phyloP scores from a whole-genome alignment of 23 tunicate species.

The Diplosoma virens region DNA sequence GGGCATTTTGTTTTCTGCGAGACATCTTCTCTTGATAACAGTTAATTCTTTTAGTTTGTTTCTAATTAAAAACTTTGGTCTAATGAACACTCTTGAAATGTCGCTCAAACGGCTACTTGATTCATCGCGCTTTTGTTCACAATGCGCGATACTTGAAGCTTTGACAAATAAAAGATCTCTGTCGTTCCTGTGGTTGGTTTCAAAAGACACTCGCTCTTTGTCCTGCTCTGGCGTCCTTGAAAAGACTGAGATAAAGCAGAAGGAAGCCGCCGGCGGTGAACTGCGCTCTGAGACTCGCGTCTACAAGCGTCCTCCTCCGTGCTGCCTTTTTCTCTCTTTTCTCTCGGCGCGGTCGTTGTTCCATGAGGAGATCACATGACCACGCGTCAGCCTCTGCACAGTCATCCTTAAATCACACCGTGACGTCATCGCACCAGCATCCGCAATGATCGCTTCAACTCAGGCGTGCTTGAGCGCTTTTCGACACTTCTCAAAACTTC shows the following conservation, averaged over 20 bases:
- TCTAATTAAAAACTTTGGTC: too few species aligned
- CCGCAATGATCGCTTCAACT: too few species aligned
- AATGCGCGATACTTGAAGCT: not conserved
- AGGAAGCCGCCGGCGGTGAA: slow-evolving; percentile 42
- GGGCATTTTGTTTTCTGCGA: slow-evolving; percentile 73
- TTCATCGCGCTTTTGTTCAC: not conserved
- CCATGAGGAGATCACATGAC: slow-evolving; percentile 79
- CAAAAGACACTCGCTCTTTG: slow-evolving; percentile 40
- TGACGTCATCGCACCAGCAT: slow-evolving; percentile 39
- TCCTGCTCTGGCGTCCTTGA: slow-evolving; percentile 56
- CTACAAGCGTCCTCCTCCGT: slow-evolving; percentile 68
- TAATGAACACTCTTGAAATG: too few species aligned
- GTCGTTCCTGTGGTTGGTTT: slow-evolving; percentile 28
- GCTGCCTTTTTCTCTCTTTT: slow-evolving; percentile 46
- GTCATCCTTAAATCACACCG: slow-evolving; percentile 63
- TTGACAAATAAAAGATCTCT: not conserved
- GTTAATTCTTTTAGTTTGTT: too few species aligned
- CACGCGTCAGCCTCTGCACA: slow-evolving; percentile 53
- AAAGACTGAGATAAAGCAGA: slow-evolving; percentile 1
- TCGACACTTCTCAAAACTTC: too few species aligned
- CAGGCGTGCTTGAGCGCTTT: too few species aligned
- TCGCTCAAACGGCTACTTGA: not conserved
- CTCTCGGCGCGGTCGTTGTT: slow-evolving; percentile 22
- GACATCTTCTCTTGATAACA: slow-evolving; percentile 29
- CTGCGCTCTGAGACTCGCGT: slow-evolving; percentile 47